These are phyloP conservation scores for Scaptomyza hsui DNA, from an alignment of 1,140 invertebrate genomes.

Conservation along the genomic window DNA sequence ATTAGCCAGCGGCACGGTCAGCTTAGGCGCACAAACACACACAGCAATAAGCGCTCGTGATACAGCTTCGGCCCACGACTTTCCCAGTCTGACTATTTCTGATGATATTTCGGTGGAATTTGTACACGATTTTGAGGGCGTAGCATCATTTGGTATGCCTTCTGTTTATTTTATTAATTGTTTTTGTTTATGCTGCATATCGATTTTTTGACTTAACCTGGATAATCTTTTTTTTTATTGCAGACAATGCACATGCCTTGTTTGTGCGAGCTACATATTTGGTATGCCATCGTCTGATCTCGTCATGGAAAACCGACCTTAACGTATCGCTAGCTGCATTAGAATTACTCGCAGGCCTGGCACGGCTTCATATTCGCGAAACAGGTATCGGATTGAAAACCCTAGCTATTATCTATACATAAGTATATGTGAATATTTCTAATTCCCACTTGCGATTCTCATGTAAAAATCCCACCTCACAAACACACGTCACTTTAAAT, in stretches of 20 bases:
- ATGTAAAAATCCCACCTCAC: conserved; percentile 15
- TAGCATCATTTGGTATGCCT: conserved; percentile 77
- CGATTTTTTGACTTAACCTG: not conserved
- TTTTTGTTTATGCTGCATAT: conserved; percentile 2
- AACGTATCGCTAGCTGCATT: conserved; percentile 97
- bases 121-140: conserved; percentile 73
- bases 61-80: conserved; percentile 75
- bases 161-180: conserved; percentile 9
- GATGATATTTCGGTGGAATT: conserved; percentile 83
- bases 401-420: conserved; percentile 9
- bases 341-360: conserved; percentile 95
- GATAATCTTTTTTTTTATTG: too few species aligned
- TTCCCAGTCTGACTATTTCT: conserved; percentile 79
- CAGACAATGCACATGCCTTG: conserved; percentile 86
- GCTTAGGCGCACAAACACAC: conserved; percentile 73
- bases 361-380: conserved; percentile 92
- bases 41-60: conserved; percentile 67
- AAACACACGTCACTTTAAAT: conserved; percentile 16
- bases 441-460: conserved; percentile 26
- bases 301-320: conserved; percentile 98
- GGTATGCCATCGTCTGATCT: conserved; percentile 96
- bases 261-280: conserved; percentile 96
- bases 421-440: conserved; percentile 37
- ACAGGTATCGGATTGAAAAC: conserved; percentile 87
- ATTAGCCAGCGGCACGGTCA: conserved; percentile 76